A percentile compares a stretch with the other conserved stretches of the same genome.
phyloP scores from a whole-genome alignment of 2,113 vertebrate species.

The Bathybates hornii region DNA sequence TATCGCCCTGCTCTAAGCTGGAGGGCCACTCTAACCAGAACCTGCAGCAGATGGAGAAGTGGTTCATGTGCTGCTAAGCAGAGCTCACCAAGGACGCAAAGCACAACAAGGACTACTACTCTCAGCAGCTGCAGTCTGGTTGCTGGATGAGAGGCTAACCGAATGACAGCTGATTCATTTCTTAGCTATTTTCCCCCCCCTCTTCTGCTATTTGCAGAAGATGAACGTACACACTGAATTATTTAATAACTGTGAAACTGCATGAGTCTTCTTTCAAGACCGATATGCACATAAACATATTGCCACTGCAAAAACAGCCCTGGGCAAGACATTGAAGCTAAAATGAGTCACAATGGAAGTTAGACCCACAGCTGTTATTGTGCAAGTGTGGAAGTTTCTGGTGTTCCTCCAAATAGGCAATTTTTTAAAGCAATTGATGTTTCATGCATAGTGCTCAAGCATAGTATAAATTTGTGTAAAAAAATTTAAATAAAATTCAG shows the following conservation, averaged over 20 bases:
- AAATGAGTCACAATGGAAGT: not conserved
- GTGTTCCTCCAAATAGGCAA: not conserved
- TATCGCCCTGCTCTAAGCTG: not conserved
- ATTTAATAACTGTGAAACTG: not conserved
- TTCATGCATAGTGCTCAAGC: not conserved
- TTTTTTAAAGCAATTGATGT: not conserved
- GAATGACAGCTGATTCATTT: not conserved
- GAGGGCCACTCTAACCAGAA: not conserved
- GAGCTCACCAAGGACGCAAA: not conserved
- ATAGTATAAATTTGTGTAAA: not conserved
- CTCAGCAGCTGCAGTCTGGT: not conserved
- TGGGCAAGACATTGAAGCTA: not conserved
- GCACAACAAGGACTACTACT: not conserved
- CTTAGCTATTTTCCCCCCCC: fast-evolving
- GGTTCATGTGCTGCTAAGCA: not conserved
- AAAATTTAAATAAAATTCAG: not conserved
- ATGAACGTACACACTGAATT: not conserved
- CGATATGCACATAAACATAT: not conserved
- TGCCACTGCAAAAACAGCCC: not conserved
- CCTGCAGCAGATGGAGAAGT: not conserved
- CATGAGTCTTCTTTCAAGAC: not conserved
- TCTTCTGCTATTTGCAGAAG: not conserved
- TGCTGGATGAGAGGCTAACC: not conserved
- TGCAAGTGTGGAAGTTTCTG: not conserved
- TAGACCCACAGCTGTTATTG: not conserved